Evolutionary conservation across 2,113 vertebrate species (phyloP).

Genomic region (Hyperopisus bebe): DNA sequence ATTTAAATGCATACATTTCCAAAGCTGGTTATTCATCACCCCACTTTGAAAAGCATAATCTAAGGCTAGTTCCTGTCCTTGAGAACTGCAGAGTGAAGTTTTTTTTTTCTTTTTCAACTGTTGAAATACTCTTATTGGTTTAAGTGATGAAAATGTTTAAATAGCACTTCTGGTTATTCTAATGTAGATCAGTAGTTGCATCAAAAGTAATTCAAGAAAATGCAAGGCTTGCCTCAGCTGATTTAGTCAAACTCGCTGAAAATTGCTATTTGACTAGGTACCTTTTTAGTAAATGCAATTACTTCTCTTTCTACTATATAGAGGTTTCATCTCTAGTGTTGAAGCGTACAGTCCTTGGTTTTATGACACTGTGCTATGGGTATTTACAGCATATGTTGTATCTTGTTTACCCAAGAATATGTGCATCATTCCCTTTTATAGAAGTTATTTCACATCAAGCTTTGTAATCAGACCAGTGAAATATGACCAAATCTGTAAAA

Average conservation of each 20-base stretch:
- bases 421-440: not conserved
- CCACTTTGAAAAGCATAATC: not conserved
- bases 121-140: not conserved
- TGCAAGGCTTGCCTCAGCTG: not conserved
- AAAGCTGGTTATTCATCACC: not conserved
- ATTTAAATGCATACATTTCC: not conserved
- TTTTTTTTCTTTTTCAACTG: not conserved
- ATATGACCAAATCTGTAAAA: conserved; percentile 8
- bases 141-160: not conserved
- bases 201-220: not conserved
- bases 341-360: not conserved
- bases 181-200: not conserved
- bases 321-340: not conserved
- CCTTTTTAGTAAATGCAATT: not conserved
- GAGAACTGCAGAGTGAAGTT: not conserved
- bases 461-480: conserved; percentile 1
- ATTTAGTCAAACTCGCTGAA: not conserved
- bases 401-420: not conserved
- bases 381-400: not conserved
- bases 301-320: not conserved
- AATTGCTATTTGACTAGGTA: not conserved
- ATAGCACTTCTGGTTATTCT: not conserved
- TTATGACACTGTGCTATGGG: not conserved
- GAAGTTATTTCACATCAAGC: not conserved
- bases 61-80: not conserved